Conservation (phyloP, 2,888 invertebrate genomes). For the Sisyra nigra region DNA sequence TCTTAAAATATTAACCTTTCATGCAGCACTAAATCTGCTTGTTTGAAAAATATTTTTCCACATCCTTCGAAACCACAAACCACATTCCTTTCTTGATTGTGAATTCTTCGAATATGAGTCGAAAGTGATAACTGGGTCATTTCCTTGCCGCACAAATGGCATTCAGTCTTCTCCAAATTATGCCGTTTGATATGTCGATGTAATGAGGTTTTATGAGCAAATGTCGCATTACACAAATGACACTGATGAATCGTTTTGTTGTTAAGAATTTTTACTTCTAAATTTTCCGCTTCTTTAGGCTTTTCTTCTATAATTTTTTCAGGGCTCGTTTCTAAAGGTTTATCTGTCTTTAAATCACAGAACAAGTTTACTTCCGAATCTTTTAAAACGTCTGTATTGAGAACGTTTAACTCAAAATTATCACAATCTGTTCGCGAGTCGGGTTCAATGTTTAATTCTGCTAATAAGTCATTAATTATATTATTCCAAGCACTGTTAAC, state of each 20-base stretch:
- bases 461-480: constrained; percentile 2
- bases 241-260: neutral
- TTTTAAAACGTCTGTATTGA: neutral
- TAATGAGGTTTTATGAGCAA: constrained; percentile 1
- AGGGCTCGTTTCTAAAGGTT: no score
- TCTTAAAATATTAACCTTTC: neutral
- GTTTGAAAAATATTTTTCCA: constrained; percentile 3
- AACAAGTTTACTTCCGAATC: no score
- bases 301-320: no score
- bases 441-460: neutral
- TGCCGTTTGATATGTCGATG: neutral
- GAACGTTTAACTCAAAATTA: neutral
- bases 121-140: neutral
- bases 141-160: constrained; percentile 1
- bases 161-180: neutral
- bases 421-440: neutral
- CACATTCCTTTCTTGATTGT: neutral
- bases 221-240: neutral
- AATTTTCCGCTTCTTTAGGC: no score
- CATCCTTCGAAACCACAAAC: neutral
- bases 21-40: constrained; percentile 2
- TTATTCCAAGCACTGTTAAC: constrained; percentile 2
- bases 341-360: no score
- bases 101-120: constrained; percentile 2
- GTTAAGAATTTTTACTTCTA: no score